Conservation (phyloP, 2,888 invertebrate genomes). For the Monopis laevigella region DNA sequence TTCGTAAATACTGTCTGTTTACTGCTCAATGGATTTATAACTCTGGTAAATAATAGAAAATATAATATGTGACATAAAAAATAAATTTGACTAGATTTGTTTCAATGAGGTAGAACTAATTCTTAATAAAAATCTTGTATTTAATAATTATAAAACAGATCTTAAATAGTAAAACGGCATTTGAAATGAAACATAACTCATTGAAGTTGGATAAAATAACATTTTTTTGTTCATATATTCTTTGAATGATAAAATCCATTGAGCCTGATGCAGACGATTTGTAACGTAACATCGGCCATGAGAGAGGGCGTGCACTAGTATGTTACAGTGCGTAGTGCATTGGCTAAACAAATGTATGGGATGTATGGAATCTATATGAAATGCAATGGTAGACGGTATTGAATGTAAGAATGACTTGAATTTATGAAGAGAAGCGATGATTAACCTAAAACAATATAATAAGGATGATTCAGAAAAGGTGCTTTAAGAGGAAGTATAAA, state of each 20-base stretch:
- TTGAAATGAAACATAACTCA: constrained; percentile 50
- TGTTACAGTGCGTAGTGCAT: constrained; percentile 34
- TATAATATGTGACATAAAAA: not conserved
- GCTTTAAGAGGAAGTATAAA: no score
- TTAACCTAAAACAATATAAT: constrained; percentile 62
- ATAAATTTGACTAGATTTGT: constrained; percentile 2
- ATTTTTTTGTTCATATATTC: constrained; percentile 58
- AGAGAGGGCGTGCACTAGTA: constrained; percentile 26
- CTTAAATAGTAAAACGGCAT: constrained; percentile 24
- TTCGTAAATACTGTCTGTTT: no score
- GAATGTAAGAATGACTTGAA: constrained; percentile 38
- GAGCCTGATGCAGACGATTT: constrained; percentile 18
- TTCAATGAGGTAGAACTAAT: constrained; percentile 3
- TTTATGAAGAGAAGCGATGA: constrained; percentile 45
- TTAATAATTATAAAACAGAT: not conserved
- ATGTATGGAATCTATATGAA: constrained; percentile 36
- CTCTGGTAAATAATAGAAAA: not conserved
- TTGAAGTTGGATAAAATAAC: constrained; percentile 53
- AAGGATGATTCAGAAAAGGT: constrained; percentile 14
- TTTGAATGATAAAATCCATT: constrained; percentile 46
- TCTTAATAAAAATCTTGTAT: not conserved
- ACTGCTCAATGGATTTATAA: not conserved
- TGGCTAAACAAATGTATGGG: constrained; percentile 33
- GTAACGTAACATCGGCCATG: constrained; percentile 6
- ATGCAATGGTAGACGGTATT: constrained; percentile 25